Conservation (phyloP, 2,113 vertebrate genomes). For the Brachionichthys hirsutus region DNA sequence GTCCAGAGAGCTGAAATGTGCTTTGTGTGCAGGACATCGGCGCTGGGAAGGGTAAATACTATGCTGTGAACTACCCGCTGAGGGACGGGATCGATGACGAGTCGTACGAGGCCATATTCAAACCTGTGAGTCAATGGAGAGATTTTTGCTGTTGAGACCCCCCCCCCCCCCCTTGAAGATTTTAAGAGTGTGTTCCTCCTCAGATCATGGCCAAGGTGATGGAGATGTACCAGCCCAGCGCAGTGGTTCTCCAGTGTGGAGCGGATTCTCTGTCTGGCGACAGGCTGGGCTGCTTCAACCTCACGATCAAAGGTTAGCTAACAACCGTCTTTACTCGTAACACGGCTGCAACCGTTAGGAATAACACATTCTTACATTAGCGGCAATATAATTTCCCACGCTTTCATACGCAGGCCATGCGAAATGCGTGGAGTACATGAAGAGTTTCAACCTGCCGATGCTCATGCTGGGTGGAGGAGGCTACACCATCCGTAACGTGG, state of each 20-base stretch:
- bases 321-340: background rate
- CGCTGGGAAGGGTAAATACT: conserved; percentile 98
- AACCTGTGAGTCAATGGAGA: conserved; percentile 82
- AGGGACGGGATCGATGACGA: conserved; percentile 97
- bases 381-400: background rate
- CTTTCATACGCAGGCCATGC: conserved; percentile 85
- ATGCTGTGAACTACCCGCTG: conserved; percentile 96
- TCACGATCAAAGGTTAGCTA: conserved; percentile 94
- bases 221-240: conserved; percentile 99
- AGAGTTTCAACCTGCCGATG: conserved; percentile 95
- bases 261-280: conserved; percentile 96
- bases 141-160: background rate
- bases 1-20: background rate
- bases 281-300: conserved; percentile 95
- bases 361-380: too few species aligned
- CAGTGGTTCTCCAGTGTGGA: conserved; percentile 95
- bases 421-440: conserved; percentile 98
- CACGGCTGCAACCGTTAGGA: background rate
- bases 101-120: conserved; percentile 98
- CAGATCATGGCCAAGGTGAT: conserved; percentile 99
- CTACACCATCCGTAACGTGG: conserved; percentile 97
- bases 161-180: background rate
- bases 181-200: conserved; percentile 12
- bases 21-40: conserved; percentile 87
- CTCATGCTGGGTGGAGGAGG: conserved; percentile 97